Evolutionary conservation across 2,888 invertebrate genomes (phyloP), one percentile per base, ranked within the genome.

Genomic region (Chrysopilus asiliformis): DNA sequence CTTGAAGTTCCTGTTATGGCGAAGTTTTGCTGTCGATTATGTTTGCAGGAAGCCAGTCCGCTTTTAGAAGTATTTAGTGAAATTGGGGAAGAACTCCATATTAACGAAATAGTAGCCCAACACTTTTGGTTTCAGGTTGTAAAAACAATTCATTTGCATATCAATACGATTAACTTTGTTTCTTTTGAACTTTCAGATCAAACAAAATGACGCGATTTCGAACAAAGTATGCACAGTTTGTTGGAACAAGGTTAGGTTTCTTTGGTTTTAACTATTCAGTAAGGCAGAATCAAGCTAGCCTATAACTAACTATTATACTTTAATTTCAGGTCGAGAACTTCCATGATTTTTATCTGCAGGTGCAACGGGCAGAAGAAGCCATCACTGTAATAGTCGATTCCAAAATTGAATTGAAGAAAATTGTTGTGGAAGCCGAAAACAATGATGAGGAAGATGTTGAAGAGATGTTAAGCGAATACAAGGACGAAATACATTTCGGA

Each of bases 241-340:
- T 10, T 42, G 42, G 42, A 32, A 29, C 8, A 42, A 42, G 24
- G 22, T 36, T n/a, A n/a, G n/a, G n/a, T n/a, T n/a, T n/a, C n/a
- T n/a, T n/a, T n/a, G n/a, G n/a, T n/a, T n/a, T n/a, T n/a, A n/a
- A n/a, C n/a, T n/a, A n/a, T n/a, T n/a, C n/a, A n/a, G n/a, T n/a
- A n/a, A n/a, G n/a, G n/a, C n/a, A n/a, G n/a, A n/a, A n/a, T n/a
- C n/a, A n/a, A n/a, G n/a, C n/a, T n/a, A n/a, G n/a, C n/a, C n/a
- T n/a, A n/a, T n/a, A n/a, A n/a, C n/a, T n/a, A n/a, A n/a, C n/a
- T n/a, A n/a, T n/a, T n/a, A n/a, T n/a, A n/a, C n/a, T n/a, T n/a
- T n/a, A n/a, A n/a, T n/a, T n/a, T n/a, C n/a, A n/a, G n/a, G n/a
- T n/a, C n/a, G n/a, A n/a, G n/a, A n/a, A n/a, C n/a, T 42, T 42